phyloP scores from a whole-genome alignment of 2,888 invertebrate genomes.

The Phyto melanocephala region DNA sequence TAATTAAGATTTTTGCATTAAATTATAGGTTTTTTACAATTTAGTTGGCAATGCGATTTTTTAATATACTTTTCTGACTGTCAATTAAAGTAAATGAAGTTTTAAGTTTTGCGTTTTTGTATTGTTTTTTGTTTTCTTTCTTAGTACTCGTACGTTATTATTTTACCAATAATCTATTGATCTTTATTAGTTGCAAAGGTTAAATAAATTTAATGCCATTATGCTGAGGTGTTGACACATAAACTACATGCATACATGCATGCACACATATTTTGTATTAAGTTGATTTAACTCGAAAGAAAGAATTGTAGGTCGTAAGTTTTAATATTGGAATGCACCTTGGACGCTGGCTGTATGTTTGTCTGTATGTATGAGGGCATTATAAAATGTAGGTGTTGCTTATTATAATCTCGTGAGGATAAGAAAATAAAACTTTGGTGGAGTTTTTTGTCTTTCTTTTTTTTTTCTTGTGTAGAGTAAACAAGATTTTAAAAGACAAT shows the following conservation, averaged over 20 bases:
- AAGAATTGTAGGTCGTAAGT: conserved; percentile 28
- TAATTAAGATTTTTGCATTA: not conserved
- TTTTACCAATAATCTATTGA: conserved; percentile 43
- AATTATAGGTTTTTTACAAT: not conserved
- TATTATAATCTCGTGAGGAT: conserved; percentile 45
- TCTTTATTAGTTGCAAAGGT: conserved; percentile 44
- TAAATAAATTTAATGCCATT: conserved; percentile 44
- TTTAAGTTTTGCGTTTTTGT: no score
- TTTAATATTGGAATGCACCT: conserved; percentile 13
- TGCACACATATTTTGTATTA: not conserved
- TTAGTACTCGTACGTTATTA: not conserved
- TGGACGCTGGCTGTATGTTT: not conserved
- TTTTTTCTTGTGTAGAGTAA: no score
- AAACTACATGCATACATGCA: conserved; percentile 21
- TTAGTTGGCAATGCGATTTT: conserved; percentile 6
- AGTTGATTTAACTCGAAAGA: conserved; percentile 1
- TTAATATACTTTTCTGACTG: no score
- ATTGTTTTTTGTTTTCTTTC: not conserved
- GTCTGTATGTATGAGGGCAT: not conserved
- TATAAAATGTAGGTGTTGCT: conserved; percentile 53
- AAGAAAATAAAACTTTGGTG: not conserved
- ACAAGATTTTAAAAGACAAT: not conserved
- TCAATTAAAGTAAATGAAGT: no score
- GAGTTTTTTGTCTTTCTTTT: no score
- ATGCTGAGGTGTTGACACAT: conserved; percentile 46